Conservation (phyloP, 2,113 vertebrate genomes). For the Carassius carassius region DNA sequence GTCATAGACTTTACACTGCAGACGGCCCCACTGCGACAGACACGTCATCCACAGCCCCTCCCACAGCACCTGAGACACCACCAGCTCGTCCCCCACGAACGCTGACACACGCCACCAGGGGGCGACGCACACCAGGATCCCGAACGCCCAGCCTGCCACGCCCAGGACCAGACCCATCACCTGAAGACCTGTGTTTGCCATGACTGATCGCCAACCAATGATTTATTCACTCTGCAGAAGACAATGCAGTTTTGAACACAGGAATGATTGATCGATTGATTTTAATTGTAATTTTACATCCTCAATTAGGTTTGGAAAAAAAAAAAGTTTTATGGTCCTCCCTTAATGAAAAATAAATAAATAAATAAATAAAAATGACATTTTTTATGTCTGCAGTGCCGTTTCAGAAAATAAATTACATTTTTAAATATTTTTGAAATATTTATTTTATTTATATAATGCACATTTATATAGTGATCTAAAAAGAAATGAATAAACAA, state of each 20-base stretch:
- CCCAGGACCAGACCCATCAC: slow-evolving; percentile 78
- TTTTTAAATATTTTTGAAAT: too few species aligned
- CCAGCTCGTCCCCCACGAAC: slow-evolving; percentile 83
- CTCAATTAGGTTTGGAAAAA: too few species aligned
- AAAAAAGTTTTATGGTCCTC: too few species aligned
- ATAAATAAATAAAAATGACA: too few species aligned
- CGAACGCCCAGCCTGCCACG: slow-evolving; percentile 77
- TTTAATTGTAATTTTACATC: too few species aligned
- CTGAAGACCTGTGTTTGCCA: slow-evolving; percentile 84
- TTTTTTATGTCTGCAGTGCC: too few species aligned
- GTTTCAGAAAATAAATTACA: too few species aligned
- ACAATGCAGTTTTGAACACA: neutral
- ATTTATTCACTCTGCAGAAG: neutral
- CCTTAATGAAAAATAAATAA: neutral
- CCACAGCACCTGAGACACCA: slow-evolving; percentile 84
- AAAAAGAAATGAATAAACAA: too few species aligned
- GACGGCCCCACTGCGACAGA: slow-evolving; percentile 79
- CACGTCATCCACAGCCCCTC: slow-evolving; percentile 91
- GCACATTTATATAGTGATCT: too few species aligned
- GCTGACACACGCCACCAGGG: slow-evolving; percentile 84
- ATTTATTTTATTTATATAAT: too few species aligned
- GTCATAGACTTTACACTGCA: slow-evolving; percentile 83
- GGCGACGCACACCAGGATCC: slow-evolving; percentile 75
- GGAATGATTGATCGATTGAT: too few species aligned
- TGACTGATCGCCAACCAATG: slow-evolving; percentile 46